Evolutionary conservation across 1,140 invertebrate species (phyloP), one percentile per base, ranked within the genome.

Genomic region (Pomacea maculata): DNA sequence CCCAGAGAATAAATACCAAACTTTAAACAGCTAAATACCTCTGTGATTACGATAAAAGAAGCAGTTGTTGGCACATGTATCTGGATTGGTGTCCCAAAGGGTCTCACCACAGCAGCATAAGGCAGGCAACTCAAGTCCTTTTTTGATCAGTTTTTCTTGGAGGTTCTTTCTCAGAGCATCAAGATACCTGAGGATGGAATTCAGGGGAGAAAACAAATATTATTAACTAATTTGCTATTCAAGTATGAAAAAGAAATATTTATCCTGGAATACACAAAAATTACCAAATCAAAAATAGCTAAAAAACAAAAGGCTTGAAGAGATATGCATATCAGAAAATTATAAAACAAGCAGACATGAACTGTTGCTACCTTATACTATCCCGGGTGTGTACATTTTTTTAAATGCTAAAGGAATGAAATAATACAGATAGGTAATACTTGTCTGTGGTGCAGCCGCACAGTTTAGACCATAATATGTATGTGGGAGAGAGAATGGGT

Each of bases 41-140:
- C 85, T 87, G 67, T 87, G 89, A 81, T 91, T 91, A 83, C 83
- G 88, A 77, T 91, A 91, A 81, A 90, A 91, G 64, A 87, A 85
- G 84, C 90, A 91, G 82, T 91, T 91, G 83, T 91, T 90, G 45
- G 90, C 89, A 86, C 90, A 91, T 0, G 89, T 89, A 57, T 89
- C 88, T 52, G 90, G 90, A 75, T 89, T 86, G 6, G 90, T 90
- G 81, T 90, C 90, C 89, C 89, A 91, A 1, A 90, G 61, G 8
- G 86, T 85, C 14, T 86, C 83, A 11, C 88, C 89, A 86, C 90
- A 91, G 55, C 85, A 88, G 83, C 90, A 91, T 68, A 91, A 78
- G 19, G 88, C 82, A 71, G 89, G 89, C 45, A 90, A 81, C 71
- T 87, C 83, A 54, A 89, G 76, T 19, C 85, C 83, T 57, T 82